These are phyloP conservation scores for Anomalospiza imberbis DNA, from an alignment of 2,797 vertebrate species.

Conservation along the genomic window DNA sequence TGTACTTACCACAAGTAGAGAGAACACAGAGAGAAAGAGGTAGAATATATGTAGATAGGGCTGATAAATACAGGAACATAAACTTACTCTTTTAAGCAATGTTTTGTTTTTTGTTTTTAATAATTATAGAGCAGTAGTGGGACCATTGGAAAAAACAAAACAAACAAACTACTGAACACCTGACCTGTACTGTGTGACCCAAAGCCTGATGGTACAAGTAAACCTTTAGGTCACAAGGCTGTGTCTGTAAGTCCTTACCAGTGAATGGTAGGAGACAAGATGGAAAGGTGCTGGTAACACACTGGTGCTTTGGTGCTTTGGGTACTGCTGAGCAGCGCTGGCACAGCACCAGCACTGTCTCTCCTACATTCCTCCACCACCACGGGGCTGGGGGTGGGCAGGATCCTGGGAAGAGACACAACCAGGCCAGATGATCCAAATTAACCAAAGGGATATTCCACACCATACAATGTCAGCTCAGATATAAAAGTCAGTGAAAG, in stretches of 20 bases:
- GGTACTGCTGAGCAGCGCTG: neutral
- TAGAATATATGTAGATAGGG: neutral
- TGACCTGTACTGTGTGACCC: neutral
- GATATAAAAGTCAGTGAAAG: neutral
- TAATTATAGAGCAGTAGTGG: neutral
- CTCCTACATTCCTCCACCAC: neutral
- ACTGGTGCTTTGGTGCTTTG: neutral
- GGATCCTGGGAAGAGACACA: neutral
- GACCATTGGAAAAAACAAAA: neutral
- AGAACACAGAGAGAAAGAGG: neutral
- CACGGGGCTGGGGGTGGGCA: neutral
- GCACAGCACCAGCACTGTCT: neutral
- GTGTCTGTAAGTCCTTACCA: neutral
- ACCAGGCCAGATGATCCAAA: neutral
- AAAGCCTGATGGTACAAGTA: neutral
- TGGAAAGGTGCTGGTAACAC: neutral
- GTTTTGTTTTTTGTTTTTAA: neutral
- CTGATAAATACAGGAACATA: neutral
- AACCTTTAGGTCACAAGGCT: neutral
- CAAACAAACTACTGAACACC: neutral
- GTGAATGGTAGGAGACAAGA: neutral
- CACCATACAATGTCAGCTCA: fast-evolving
- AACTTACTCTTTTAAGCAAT: neutral
- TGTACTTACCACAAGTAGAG: no score
- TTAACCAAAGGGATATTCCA: neutral